These are phyloP conservation scores for Agelastica alni DNA, from an alignment of 2,888 invertebrate species.

Conservation along the genomic window DNA sequence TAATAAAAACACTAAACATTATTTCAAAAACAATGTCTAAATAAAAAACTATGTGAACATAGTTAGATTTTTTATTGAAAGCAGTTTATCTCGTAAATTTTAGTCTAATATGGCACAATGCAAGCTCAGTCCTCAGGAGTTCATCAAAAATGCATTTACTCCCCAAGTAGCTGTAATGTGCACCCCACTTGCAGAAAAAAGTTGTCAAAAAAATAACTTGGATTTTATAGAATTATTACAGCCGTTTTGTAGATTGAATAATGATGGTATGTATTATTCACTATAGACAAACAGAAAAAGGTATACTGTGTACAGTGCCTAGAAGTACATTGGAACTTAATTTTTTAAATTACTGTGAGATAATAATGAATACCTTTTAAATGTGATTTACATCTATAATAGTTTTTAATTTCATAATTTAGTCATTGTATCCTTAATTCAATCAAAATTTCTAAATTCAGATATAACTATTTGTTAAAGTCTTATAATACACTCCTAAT, in stretches of 20 bases:
- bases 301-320: no score
- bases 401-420: no score
- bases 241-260: constrained; percentile 79
- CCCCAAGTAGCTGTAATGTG: constrained; percentile 86
- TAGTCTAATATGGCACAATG: constrained; percentile 61
- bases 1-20: constrained; percentile 1
- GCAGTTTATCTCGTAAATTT: not conserved
- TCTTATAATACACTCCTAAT: no score
- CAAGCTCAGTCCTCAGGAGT: constrained; percentile 77
- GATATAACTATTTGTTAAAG: no score
- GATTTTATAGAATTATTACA: constrained; percentile 88
- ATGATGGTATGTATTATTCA: constrained; percentile 71
- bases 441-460: no score
- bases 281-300: no score
- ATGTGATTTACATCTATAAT: no score
- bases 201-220: constrained; percentile 89
- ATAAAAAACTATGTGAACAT: not conserved
- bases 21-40: not conserved
- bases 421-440: no score
- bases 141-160: constrained; percentile 87
- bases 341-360: no score
- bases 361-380: no score
- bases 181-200: constrained; percentile 79
- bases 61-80: not conserved
- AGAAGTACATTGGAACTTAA: no score